Base-by-base conservation (phyloP, 1,140 invertebrate species). In the Diorhabda carinulata region DNA sequence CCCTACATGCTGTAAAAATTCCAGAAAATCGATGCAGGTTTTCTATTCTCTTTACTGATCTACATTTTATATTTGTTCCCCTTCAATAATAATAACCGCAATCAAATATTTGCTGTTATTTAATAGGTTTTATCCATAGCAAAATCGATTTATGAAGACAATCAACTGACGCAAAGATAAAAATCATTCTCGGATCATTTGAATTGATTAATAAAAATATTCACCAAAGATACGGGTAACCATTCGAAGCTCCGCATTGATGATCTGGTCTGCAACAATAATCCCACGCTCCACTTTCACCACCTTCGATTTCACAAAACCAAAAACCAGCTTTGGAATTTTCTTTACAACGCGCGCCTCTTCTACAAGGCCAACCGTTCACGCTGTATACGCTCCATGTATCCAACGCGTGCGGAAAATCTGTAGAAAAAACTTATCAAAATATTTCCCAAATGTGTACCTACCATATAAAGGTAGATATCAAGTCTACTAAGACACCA, bases 221-320 rank as follows among this genome's bases (percentile, higher is more conserved):
- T 81, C 81, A 91, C 91, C 91, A 93, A 64, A 89, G 90, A 79
- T 92, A 92, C 68, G 85, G 83, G 74, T 88, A 91, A 66, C 91
- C 91, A 76, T 89, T 86, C 43, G 91, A 92, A 77, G 89, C 92
- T n/a, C 91, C 92, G 78, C 92, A 93, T 25, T 88, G 87, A 78
- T 92, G 90, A 62, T 86, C 86, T n/a, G 90, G 89, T 63, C 89
- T 85, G 76, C 91, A 93, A 73, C 91, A 93, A 74, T 92, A 93
- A 77, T 93, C 91, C 91, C 91, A 93, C 47, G 87, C 83, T 72
- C 88, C 88, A 3, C 85, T 79, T 73, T 89, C 88, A 2, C 86
- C 84, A 9, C 87, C 89, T 72, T 92, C 91, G 2, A 89, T 85
- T 73, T 92, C 90, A 71, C 92, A 93, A 40, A 87, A 88, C 88